Base-by-base conservation (phyloP, 2,888 invertebrate species). In the Anoncus sp. region DNA sequence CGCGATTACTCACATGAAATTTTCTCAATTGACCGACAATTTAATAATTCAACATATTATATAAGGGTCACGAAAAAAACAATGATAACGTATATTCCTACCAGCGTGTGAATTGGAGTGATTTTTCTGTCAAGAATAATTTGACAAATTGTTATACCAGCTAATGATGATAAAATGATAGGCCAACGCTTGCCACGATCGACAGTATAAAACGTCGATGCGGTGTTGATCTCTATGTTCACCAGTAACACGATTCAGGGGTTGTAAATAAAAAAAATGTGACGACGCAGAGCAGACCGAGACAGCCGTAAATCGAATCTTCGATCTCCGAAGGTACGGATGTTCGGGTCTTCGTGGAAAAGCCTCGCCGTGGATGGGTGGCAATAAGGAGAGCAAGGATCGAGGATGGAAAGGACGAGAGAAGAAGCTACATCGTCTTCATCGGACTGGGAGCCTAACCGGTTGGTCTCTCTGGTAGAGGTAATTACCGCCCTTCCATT, bases 401-500 rank as follows among this genome's bases (percentile, higher is more conserved):
- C 66, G 59, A 66, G 53, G 43, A 72, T 72, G 45, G 59, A 38
- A 72, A 57, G 60, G 67, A 60, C 38, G 76, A 31, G 76, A 53
- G 49, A 38, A 38, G 57, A 57, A 63, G 63, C 22, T 60, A 72
- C 75, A 62, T 69, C 72, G 75, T 75, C 65, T 65, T 70, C n/a
- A 53, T 10, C 55, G 65, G 78, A 60, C 73, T 73, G 57, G 49
- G 55, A 59, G 69, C 60, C 66, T 73, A 65, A 62, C 69, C 69
- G 70, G 59, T 73, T 73, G 65, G 65, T 60, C 71, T 75, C 38
- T 65, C 51, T 62, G 63, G 73, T 67, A 65, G 62, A 62, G 74
- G 75, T 73, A 81, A 81, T 80, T 80, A 80, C 80, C 72, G 72
- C 75, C 78, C 71, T 62, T 75, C 72, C 77, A 73, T 78, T 77